Evolutionary conservation across 2,113 vertebrate genomes (phyloP).

Genomic region (Talpa occidentalis): DNA sequence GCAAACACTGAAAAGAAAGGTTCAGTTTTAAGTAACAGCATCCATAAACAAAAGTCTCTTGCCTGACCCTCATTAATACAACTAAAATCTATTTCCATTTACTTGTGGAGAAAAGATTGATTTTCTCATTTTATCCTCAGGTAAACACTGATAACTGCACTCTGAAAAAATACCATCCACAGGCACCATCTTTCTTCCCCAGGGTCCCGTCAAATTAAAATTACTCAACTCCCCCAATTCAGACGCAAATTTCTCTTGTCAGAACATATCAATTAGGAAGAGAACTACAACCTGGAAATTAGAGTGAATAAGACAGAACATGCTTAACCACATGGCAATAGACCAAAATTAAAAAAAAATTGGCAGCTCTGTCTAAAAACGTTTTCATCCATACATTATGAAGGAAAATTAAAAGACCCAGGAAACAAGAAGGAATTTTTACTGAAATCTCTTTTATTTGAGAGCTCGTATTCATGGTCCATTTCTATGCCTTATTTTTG

Average conservation of each 20-base stretch:
- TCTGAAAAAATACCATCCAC: slow-evolving; percentile 49
- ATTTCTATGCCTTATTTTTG: slow-evolving; percentile 20
- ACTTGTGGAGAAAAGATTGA: slow-evolving; percentile 61
- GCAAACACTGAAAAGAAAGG: slow-evolving; percentile 44
- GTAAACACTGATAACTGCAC: slow-evolving; percentile 60
- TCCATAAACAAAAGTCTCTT: slow-evolving; percentile 48
- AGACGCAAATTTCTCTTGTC: slow-evolving; percentile 46
- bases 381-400: background rate
- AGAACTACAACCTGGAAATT: slow-evolving; percentile 20
- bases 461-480: background rate
- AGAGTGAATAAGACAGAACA: slow-evolving; percentile 31
- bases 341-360: slow-evolving; percentile 7
- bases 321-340: background rate
- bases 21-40: slow-evolving; percentile 48
- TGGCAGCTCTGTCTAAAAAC: background rate
- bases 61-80: slow-evolving; percentile 50
- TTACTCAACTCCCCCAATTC: slow-evolving; percentile 44
- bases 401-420: slow-evolving; percentile 43
- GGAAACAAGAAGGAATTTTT: slow-evolving; percentile 12
- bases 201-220: slow-evolving; percentile 59
- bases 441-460: slow-evolving; percentile 39
- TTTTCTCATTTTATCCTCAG: slow-evolving; percentile 73
- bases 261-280: slow-evolving; percentile 55
- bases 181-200: slow-evolving; percentile 46
- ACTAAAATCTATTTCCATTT: slow-evolving; percentile 70